A percentile compares a stretch with the other conserved stretches of the same genome.
Conservation (phyloP, 2,797 vertebrate genomes). For the Danio jaintianensis region DNA sequence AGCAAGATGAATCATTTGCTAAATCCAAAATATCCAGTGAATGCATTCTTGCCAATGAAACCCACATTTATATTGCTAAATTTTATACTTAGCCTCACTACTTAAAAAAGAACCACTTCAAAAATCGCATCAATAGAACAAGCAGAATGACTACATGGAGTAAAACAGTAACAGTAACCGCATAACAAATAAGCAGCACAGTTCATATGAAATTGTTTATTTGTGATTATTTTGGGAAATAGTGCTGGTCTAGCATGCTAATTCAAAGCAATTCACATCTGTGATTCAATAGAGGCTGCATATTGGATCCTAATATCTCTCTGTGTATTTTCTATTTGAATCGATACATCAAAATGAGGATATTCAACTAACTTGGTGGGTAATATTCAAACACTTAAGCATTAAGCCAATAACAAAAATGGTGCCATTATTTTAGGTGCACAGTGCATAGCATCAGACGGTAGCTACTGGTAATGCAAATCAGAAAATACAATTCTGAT, state of each 20-base stretch:
- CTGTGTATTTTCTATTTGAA: not conserved
- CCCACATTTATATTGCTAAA: not conserved
- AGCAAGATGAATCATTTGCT: not conserved
- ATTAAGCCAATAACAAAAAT: not conserved
- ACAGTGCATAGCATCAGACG: no score
- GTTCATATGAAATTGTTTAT: not conserved
- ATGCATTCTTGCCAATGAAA: not conserved
- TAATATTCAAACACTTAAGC: not conserved
- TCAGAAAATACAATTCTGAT: no score
- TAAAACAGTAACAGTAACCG: not conserved
- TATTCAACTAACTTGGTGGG: not conserved
- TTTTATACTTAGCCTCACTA: no score
- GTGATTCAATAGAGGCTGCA: not conserved
- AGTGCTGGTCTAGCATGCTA: not conserved
- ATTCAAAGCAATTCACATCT: not conserved
- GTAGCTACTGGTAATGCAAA: no score
- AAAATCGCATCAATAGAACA: not conserved
- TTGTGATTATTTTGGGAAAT: not conserved
- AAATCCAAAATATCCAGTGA: not conserved
- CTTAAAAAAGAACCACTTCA: not conserved
- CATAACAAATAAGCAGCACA: conserved; percentile 6
- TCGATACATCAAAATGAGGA: not conserved
- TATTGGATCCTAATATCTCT: not conserved
- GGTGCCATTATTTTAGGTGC: no score
- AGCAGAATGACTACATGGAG: not conserved